Conservation (phyloP, 2,888 invertebrate species). For the Monochamus alternatus region DNA sequence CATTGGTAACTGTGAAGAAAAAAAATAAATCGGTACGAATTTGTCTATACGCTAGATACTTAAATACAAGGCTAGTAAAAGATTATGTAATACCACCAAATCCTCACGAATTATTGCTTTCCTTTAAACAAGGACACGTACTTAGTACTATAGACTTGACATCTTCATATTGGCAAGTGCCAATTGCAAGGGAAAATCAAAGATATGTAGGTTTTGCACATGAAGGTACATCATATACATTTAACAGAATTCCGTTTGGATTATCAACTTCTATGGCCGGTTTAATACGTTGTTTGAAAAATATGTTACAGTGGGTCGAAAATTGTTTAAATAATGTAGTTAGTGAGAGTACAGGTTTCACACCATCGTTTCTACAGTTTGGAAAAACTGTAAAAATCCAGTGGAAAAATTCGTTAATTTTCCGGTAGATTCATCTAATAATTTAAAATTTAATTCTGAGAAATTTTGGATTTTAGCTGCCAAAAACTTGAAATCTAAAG, state of each 20-base stretch:
- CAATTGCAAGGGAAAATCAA: slow-evolving; percentile 11
- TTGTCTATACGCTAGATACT: slow-evolving; percentile 9
- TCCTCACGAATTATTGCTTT: slow-evolving; percentile 14
- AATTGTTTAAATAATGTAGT: slow-evolving; percentile 33
- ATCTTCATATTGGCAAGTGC: slow-evolving; percentile 27
- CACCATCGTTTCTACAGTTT: slow-evolving; percentile 20
- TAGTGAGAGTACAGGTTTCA: slow-evolving; percentile 27
- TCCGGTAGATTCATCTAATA: neutral
- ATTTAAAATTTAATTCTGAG: neutral
- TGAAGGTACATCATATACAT: too few species aligned
- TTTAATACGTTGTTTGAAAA: slow-evolving; percentile 4
- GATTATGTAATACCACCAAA: slow-evolving; percentile 18
- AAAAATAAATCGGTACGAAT: neutral
- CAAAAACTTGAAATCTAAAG: slow-evolving; percentile 14
- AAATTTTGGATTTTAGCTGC: slow-evolving; percentile 21
- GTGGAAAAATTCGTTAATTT: neutral
- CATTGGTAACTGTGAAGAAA: neutral
- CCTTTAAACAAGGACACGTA: neutral
- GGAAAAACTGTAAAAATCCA: neutral
- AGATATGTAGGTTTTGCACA: slow-evolving; percentile 21
- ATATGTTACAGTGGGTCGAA: slow-evolving; percentile 25
- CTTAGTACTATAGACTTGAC: slow-evolving; percentile 24
- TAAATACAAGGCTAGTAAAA: slow-evolving; percentile 16
- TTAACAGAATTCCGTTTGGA: slow-evolving; percentile 23
- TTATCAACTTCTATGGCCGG: slow-evolving; percentile 7